phyloP scores from a whole-genome alignment of 2,113 vertebrate species.

The Xiphophorus maculatus region DNA sequence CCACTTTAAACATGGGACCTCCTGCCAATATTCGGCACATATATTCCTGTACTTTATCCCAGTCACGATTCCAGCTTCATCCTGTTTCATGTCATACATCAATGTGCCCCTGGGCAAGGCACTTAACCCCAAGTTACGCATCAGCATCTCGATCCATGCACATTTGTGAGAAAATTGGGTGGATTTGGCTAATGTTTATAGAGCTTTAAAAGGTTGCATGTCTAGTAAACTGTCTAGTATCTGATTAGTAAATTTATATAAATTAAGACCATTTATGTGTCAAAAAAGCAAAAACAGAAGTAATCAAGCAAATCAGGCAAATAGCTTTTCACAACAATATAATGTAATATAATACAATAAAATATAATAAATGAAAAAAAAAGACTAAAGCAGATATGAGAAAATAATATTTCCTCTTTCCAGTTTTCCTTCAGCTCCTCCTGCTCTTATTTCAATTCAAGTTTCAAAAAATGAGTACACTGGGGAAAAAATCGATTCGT shows the following conservation, averaged over 20 bases:
- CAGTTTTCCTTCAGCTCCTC: constrained; percentile 34
- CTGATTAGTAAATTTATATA: background rate
- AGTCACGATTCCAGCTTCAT: background rate
- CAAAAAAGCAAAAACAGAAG: too few relatives aligned
- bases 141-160: background rate
- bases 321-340: background rate
- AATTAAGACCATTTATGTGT: background rate
- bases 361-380: constrained; percentile 37
- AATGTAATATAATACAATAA: background rate
- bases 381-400: constrained; percentile 1
- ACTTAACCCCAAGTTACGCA: background rate
- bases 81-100: background rate
- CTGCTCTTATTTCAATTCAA: constrained; percentile 65
- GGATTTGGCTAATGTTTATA: background rate
- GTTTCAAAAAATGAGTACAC: constrained; percentile 66
- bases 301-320: background rate
- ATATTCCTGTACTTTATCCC: too few relatives aligned
- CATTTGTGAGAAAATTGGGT: background rate
- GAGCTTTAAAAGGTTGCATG: background rate
- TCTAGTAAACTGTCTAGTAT: too few relatives aligned
- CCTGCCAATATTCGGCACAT: too few relatives aligned
- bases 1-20: too few relatives aligned
- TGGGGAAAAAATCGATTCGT: constrained; percentile 71
- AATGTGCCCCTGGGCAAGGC: background rate
- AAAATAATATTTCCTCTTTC: constrained; percentile 52